These are phyloP conservation scores for Monochamus alternatus DNA, from an alignment of 2,888 invertebrate genomes.

Conservation along the genomic window DNA sequence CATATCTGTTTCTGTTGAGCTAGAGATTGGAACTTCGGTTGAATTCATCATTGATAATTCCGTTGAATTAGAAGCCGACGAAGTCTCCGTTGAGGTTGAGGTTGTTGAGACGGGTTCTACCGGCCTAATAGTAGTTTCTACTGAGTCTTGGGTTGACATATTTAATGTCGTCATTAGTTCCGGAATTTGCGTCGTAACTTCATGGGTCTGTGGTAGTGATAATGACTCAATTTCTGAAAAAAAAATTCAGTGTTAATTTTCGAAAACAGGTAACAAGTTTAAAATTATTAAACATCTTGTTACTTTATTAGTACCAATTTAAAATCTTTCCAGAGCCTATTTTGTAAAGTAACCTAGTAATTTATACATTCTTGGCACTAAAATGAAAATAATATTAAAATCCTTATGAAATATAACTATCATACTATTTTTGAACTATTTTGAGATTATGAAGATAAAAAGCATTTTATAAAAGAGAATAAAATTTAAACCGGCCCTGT, in stretches of 20 bases:
- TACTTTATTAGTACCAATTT: not conserved
- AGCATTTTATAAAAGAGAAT: too few relatives aligned
- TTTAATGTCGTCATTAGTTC: conserved; percentile 60
- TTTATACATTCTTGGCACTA: too few relatives aligned
- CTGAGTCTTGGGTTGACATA: conserved; percentile 64
- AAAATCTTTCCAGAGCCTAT: too few relatives aligned
- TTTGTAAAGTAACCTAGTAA: too few relatives aligned
- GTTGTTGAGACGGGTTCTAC: conserved; percentile 45
- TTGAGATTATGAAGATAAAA: too few relatives aligned
- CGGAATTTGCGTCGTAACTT: conserved; percentile 58
- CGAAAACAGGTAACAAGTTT: too few relatives aligned
- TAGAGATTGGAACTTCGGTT: not conserved
- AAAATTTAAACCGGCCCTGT: too few relatives aligned
- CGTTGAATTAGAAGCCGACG: conserved; percentile 36
- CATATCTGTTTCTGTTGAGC: not conserved
- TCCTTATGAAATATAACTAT: too few relatives aligned
- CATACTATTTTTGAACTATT: too few relatives aligned
- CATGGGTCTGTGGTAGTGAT: conserved; percentile 45
- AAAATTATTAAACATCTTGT: too few relatives aligned
- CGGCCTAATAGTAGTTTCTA: conserved; percentile 53
- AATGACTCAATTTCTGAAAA: conserved; percentile 43
- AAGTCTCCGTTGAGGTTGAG: conserved; percentile 28
- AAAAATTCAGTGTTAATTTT: not conserved
- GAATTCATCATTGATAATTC: not conserved
- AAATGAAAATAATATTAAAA: too few relatives aligned